These are phyloP conservation scores for Chamaea fasciata DNA, from an alignment of 2,113 vertebrate genomes.

Conservation along the genomic window DNA sequence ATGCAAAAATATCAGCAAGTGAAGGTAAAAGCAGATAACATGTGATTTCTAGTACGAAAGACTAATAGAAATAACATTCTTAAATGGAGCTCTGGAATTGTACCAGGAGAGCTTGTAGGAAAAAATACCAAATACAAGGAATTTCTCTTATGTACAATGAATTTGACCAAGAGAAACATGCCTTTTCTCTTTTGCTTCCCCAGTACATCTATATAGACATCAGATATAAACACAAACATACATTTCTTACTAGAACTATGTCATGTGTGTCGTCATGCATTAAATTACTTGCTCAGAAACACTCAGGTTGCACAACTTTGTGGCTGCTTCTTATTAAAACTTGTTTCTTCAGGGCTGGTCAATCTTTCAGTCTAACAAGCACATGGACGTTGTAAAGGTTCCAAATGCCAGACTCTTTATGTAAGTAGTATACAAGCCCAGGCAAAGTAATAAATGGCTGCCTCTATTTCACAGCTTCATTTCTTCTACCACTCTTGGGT, in stretches of 20 bases:
- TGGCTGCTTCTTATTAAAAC: neutral
- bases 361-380: neutral
- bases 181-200: neutral
- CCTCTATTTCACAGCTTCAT: neutral
- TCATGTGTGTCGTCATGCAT: neutral
- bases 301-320: neutral
- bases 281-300: neutral
- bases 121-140: neutral
- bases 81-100: neutral
- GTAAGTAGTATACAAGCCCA: neutral
- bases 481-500: neutral
- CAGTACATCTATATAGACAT: neutral
- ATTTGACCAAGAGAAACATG: neutral
- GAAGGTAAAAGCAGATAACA: neutral
- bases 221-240: neutral
- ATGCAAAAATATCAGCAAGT: neutral
- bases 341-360: neutral
- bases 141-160: neutral
- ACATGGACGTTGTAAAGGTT: neutral
- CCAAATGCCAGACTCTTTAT: neutral
- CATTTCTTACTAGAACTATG: neutral
- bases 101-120: neutral
- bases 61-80: neutral
- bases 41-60: neutral
- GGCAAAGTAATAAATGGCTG: neutral